Evolutionary conservation across 2,113 vertebrate species (phyloP), one percentile per base, ranked within the genome.

Genomic region (Tachysurus fulvidraco): DNA sequence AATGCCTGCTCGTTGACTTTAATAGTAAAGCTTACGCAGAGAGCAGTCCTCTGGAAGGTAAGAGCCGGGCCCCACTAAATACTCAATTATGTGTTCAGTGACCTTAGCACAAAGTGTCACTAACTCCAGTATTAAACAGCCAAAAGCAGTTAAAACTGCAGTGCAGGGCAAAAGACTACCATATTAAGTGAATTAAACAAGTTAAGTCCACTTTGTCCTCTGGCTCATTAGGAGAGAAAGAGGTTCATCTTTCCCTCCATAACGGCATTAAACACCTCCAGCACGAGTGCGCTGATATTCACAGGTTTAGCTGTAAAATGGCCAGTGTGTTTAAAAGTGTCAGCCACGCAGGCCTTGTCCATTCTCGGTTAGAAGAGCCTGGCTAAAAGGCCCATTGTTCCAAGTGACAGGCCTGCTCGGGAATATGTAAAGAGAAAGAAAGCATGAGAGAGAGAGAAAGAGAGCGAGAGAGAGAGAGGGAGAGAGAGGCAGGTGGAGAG

Each of bases 401-500:
- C 62, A 78, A 57, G 74, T 78, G 84, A 83, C 80, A 64, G 86
- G 86, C 65, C 86, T 89, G 88, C 91, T 88, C 69, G 59, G 87
- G 84, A 87, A 71, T 87, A 76, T 88, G 81, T 74, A 88, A 85
- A 88, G 80, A 83, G 85, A 69, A 55, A 55, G 79, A 83, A 52
- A 83, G 46, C 46, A 50, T 50, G 46, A 50, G 46, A 88, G 80
- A 83, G 85, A 69, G 50, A 55, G 79, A 83, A 44, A 83, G 84
- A 67, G 84, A 84, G 36, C 36, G 36, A 36, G 54, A 87, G 25
- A 50, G 89, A 73, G 64, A 83, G 80, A 59, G 54, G 50, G 83
- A 73, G 76, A 82, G 88, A 87, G 90, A 88, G 85, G 90, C 93
- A 93, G 93, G 91, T 91, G 92, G 91, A 94, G 83, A 89, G 90